phyloP scores from a whole-genome alignment of 2,797 vertebrate genomes.

The Synanceia verrucosa region DNA sequence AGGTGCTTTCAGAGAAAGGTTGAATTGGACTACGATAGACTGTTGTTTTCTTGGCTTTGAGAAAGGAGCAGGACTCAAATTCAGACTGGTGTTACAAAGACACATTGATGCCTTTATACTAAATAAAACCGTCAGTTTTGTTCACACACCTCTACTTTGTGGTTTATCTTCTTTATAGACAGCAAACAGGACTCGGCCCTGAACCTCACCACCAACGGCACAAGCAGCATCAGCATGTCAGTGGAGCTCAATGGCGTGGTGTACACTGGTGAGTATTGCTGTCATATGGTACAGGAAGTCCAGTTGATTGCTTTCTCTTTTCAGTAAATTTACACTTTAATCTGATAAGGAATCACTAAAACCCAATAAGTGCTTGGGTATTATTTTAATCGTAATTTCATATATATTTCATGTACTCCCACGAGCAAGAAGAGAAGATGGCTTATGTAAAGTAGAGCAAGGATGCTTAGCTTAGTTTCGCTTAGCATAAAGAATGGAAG shows the following conservation, averaged over 20 bases:
- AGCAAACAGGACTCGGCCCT: slow-evolving; percentile 87
- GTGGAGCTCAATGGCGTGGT: slow-evolving; percentile 96
- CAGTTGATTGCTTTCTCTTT: background rate
- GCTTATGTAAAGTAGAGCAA: too few species aligned
- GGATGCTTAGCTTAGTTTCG: too few species aligned
- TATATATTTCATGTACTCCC: too few species aligned
- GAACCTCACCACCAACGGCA: slow-evolving; percentile 86
- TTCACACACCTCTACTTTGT: background rate
- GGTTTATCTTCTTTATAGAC: slow-evolving; percentile 68
- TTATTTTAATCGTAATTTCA: too few species aligned
- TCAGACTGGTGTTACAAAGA: background rate
- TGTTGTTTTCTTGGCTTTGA: background rate
- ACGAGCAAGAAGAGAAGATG: too few species aligned
- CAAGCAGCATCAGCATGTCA: slow-evolving; percentile 96
- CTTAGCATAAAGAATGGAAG: too few species aligned
- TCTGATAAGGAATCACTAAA: too few species aligned
- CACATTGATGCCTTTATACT: background rate
- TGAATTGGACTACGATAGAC: too few species aligned
- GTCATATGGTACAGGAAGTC: slow-evolving; percentile 10
- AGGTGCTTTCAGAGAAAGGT: slow-evolving; percentile 52
- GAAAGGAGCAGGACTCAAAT: background rate
- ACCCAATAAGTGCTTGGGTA: too few species aligned
- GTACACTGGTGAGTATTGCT: slow-evolving; percentile 88
- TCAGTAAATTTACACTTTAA: too few species aligned
- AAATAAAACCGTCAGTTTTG: background rate